Conservation (phyloP, 2,888 invertebrate genomes). For the Gastracanthus pulcherrimus region DNA sequence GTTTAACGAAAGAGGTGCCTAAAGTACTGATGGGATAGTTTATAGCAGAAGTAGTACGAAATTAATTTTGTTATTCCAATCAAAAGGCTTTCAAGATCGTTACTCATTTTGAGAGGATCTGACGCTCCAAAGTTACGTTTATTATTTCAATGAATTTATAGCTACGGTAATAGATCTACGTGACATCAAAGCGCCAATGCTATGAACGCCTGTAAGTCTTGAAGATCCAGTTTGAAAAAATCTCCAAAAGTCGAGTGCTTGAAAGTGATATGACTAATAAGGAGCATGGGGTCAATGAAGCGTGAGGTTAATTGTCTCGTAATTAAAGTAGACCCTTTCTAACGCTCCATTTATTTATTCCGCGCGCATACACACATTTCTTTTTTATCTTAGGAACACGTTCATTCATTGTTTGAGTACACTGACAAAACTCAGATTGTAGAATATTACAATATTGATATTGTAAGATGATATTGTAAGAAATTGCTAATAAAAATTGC, state of each 20-base stretch:
- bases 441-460: not conserved
- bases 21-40: too few relatives aligned
- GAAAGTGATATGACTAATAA: conserved; percentile 24
- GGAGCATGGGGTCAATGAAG: conserved; percentile 59
- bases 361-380: not conserved
- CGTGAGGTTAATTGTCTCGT: conserved; percentile 64
- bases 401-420: not conserved
- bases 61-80: too few relatives aligned
- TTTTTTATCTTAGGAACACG: not conserved
- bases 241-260: not conserved
- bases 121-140: not conserved
- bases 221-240: too few relatives aligned
- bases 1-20: too few relatives aligned
- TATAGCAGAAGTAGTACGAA: too few relatives aligned
- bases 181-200: too few relatives aligned
- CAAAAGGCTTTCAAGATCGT: too few relatives aligned
- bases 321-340: conserved; percentile 61
- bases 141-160: not conserved
- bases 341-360: not conserved
- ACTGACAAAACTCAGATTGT: not conserved
- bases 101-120: too few relatives aligned
- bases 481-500: not conserved
- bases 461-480: not conserved
- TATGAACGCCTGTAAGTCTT: too few relatives aligned
- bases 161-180: too few relatives aligned